Conservation (phyloP, 92 coral and sea anemone species). For the Montipora capitata region DNA sequence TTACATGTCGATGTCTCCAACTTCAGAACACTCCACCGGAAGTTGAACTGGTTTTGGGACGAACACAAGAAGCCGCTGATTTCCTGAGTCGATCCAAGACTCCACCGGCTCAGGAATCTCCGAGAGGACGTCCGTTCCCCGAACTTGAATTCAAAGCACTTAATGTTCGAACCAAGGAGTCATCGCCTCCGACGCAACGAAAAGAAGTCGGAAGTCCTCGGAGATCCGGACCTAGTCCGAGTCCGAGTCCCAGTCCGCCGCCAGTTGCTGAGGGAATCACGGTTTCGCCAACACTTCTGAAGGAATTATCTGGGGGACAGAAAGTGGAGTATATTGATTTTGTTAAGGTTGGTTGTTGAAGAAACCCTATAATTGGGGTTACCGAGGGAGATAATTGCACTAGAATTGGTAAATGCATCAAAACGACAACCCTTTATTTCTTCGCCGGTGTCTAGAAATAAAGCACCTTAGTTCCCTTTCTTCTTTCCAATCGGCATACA, state of each 20-base stretch:
- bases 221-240: constrained; percentile 55
- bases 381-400: not conserved
- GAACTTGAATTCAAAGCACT: constrained; percentile 82
- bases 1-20: not conserved
- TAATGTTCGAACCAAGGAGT: constrained; percentile 71
- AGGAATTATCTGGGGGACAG: constrained; percentile 91
- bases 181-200: constrained; percentile 51
- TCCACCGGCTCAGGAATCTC: constrained; percentile 65
- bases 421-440: too few species aligned
- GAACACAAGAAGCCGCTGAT: constrained; percentile 94
- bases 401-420: too few species aligned
- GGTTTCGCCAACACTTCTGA: constrained; percentile 85
- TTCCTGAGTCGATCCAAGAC: constrained; percentile 75
- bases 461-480: not conserved
- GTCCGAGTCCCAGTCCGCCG: constrained; percentile 76
- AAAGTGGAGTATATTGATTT: constrained; percentile 90
- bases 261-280: constrained; percentile 76
- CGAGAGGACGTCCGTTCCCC: constrained; percentile 26
- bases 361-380: not conserved
- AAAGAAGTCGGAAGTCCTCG: constrained; percentile 45
- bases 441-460: too few species aligned
- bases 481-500: not conserved
- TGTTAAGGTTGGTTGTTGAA: constrained; percentile 72
- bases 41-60: constrained; percentile 92
- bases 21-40: constrained; percentile 86